Base-by-base conservation (phyloP, 2,888 invertebrate species). In the Machimus rusticus region DNA sequence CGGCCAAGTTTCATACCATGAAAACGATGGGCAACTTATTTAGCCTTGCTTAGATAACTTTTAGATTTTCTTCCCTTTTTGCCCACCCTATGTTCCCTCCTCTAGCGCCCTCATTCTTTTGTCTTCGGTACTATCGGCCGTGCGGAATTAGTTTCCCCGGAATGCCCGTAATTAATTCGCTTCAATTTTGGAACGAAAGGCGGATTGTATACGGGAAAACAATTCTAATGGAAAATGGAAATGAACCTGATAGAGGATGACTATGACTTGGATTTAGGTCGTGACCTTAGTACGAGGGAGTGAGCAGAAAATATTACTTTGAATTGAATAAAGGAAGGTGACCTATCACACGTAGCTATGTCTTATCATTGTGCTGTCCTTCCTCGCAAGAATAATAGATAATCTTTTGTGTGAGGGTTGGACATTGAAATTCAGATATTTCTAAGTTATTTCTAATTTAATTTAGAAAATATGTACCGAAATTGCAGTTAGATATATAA, bases 21-120 rank as follows among this genome's bases (percentile, higher is more conserved):
- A 39, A 84, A 84, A 66, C 37, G 74, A 66, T 39, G 74, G 66
- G 51, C 23, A 84, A 84, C 66, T 34, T 57, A 84, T 84, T 84
- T 66, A 66, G 51, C 66, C 39, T 28, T 66, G 57, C 66, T 74
- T 74, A 84, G 84, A 66, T 84, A 84, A 66, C 39, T 37, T 84
- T 66, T 39, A 31, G 84, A 74, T 66, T 74, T 34, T 28, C 66
- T 66, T 23, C 37, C 28, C 37, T 74, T 82, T 82, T 84, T 84
- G 23, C 66, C 12, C 66, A 9, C 23, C 28, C 66, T 1, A 1
- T 4, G 4, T 9, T 23, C 14, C 66, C 28, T 66, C 19, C 9
- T 19, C 6, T 9, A 23, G 9, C 12, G 23, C 23, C 28, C 19
- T 66, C 6, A 66, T 66, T 66, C 28, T 66, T 66, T 66, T 66